These are phyloP conservation scores for Lagorchestes hirsutus DNA, from an alignment of 2,797 vertebrate species.

Conservation along the genomic window DNA sequence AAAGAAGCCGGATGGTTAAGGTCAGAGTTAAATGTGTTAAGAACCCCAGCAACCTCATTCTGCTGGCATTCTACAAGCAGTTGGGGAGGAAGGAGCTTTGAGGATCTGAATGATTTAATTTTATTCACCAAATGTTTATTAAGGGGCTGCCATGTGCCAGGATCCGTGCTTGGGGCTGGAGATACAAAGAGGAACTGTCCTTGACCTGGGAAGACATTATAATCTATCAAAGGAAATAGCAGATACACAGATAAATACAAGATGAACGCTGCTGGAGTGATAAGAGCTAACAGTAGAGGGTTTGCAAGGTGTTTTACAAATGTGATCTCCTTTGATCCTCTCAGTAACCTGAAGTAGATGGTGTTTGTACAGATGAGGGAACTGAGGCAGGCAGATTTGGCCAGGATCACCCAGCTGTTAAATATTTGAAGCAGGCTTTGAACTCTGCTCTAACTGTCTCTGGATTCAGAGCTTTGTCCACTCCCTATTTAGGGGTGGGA, in stretches of 20 bases:
- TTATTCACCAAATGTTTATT: not conserved
- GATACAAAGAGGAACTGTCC: not conserved
- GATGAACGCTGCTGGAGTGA: not conserved
- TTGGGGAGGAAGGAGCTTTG: not conserved
- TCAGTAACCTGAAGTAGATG: not conserved
- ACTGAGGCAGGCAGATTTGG: not conserved
- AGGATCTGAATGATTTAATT: not conserved
- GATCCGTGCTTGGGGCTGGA: not conserved
- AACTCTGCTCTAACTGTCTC: too few relatives aligned
- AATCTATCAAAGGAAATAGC: not conserved
- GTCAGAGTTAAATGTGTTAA: not conserved
- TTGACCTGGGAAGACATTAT: not conserved
- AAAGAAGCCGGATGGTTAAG: not conserved
- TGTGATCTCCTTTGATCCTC: not conserved
- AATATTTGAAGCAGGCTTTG: too few relatives aligned
- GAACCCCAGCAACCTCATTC: not conserved
- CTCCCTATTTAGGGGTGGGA: too few relatives aligned
- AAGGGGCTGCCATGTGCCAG: not conserved
- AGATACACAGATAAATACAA: not conserved
- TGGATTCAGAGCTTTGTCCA: too few relatives aligned
- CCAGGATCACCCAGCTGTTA: not conserved
- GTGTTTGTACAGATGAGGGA: not conserved
- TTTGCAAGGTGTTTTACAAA: not conserved
- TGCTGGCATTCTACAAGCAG: not conserved
- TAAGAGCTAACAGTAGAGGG: not conserved